A percentile compares a stretch with the other conserved stretches of the same genome.
phyloP scores from a whole-genome alignment of 2,888 invertebrate genomes.

The Habrosyne pyritoides region DNA sequence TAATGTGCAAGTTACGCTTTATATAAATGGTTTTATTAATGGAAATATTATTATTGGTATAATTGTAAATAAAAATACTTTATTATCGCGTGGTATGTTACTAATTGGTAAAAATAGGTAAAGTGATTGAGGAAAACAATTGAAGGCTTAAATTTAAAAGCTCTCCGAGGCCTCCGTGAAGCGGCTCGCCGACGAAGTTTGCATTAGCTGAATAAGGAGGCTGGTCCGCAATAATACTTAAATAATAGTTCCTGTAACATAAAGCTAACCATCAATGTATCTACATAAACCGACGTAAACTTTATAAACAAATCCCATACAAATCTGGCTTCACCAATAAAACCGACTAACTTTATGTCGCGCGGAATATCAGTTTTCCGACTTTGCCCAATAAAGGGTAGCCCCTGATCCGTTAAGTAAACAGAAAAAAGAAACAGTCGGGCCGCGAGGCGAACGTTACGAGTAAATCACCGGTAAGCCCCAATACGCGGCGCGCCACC shows the following conservation, averaged over 20 bases:
- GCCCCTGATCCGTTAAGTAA: conserved; percentile 81
- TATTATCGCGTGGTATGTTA: neutral
- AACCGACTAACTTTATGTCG: conserved; percentile 71
- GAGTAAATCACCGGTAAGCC: conserved; percentile 79
- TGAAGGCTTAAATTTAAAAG: neutral
- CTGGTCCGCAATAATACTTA: too few species aligned
- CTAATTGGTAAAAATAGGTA: conserved; percentile 26
- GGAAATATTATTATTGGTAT: neutral
- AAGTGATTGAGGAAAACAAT: conserved; percentile 7
- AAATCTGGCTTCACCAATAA: conserved; percentile 66
- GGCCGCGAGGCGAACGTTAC: conserved; percentile 64
- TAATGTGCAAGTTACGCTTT: too few species aligned
- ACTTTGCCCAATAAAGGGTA: conserved; percentile 81
- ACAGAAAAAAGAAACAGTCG: conserved; percentile 74
- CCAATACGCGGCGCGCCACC: conserved; percentile 68
- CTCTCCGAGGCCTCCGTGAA: too few species aligned
- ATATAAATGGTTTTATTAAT: neutral
- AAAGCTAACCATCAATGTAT: neutral
- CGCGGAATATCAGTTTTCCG: conserved; percentile 76
- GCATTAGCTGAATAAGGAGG: too few species aligned
- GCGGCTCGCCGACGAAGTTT: too few species aligned
- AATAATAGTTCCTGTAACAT: too few species aligned
- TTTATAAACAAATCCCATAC: conserved; percentile 56
- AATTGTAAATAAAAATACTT: neutral
- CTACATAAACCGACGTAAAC: conserved; percentile 3